A percentile compares a stretch with the other conserved stretches of the same genome.
These are phyloP conservation scores for Cryptocephalus primarius DNA, from an alignment of 2,888 invertebrate genomes.

Conservation along the genomic window DNA sequence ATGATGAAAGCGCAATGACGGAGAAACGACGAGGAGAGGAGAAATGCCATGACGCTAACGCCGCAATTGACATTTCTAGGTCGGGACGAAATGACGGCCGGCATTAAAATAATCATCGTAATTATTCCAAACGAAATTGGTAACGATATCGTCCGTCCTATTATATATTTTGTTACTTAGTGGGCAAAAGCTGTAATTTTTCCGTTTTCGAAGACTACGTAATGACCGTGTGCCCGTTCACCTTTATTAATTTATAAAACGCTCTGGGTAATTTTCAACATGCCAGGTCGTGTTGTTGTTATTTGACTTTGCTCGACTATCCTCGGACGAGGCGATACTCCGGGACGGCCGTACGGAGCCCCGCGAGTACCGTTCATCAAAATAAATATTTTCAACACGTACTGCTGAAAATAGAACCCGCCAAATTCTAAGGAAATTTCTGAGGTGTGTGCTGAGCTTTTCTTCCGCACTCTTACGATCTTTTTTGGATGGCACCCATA, in stretches of 20 bases:
- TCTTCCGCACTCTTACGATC: no score
- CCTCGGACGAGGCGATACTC: no score
- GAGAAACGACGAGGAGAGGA: no score
- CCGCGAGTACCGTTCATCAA: no score
- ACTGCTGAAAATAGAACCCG: no score
- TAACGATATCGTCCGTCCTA: background rate
- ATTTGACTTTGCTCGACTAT: no score
- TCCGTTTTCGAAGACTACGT: background rate
- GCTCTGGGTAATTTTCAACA: background rate
- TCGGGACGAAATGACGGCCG: background rate
- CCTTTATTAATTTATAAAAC: background rate
- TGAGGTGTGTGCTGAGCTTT: no score
- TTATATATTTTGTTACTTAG: background rate
- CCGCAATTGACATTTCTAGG: background rate
- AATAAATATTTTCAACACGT: no score
- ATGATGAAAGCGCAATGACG: no score
- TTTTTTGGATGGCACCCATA: no score
- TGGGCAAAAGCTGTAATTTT: background rate
- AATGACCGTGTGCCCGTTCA: background rate
- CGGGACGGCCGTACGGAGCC: no score
- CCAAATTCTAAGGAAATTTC: no score
- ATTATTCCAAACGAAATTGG: background rate
- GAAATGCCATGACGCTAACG: background rate
- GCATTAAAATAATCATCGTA: background rate
- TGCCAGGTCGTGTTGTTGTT: background rate